Percentiles rank a stretch among this genome's conserved stretches.
Conservation (phyloP, 2,888 invertebrate genomes). For the Polydrusus tereticollis region DNA sequence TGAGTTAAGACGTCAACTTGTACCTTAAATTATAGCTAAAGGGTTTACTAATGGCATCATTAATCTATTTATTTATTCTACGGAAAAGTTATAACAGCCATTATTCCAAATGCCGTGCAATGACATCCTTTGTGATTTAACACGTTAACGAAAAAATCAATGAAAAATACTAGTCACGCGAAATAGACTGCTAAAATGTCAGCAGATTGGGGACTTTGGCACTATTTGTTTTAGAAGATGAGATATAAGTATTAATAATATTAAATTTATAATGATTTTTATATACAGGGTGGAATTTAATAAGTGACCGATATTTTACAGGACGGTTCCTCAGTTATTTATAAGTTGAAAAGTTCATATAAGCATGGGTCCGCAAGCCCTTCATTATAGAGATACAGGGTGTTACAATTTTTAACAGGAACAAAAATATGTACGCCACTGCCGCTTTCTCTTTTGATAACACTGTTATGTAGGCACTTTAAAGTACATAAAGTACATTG, state of each 20-base stretch:
- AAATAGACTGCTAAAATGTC: conserved; percentile 24
- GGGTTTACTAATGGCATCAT: conserved; percentile 34
- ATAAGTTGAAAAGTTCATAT: no score
- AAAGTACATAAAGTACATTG: no score
- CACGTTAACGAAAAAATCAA: conserved; percentile 42
- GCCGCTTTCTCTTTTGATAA: no score
- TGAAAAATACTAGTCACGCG: conserved; percentile 35
- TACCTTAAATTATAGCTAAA: conserved; percentile 20
- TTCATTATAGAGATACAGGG: no score
- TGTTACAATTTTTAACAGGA: no score
- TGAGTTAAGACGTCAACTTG: conserved; percentile 40
- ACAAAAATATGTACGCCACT: no score
- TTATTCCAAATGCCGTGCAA: conserved; percentile 34
- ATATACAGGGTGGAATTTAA: background rate
- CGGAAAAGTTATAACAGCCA: conserved; percentile 33
- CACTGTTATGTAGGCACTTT: no score
- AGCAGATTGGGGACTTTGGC: background rate
- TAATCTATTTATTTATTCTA: conserved; percentile 45
- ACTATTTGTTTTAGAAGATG: background rate
- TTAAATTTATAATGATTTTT: background rate
- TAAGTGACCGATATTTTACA: no score
- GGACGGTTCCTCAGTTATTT: no score
- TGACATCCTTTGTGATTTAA: conserved; percentile 44
- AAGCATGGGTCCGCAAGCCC: no score
- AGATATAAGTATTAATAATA: no score